Conservation (phyloP, 2,797 vertebrate genomes). For the Leucoraja ocellata region DNA sequence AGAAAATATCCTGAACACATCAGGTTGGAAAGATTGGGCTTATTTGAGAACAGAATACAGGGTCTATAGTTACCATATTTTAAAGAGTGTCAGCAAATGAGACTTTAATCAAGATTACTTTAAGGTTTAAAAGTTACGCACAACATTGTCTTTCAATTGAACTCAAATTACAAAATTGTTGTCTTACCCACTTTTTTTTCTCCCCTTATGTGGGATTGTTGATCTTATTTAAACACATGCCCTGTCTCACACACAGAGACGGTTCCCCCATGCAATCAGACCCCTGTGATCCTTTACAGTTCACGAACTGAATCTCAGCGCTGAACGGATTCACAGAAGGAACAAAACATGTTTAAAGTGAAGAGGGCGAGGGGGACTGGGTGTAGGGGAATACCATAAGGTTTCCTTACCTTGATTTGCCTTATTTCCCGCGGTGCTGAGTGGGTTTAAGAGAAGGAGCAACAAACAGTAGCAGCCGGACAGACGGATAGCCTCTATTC, state of each 20-base stretch:
- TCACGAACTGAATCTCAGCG: background rate
- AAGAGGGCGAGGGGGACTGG: background rate
- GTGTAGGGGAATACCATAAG: background rate
- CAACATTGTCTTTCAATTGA: background rate
- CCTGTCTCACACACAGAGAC: background rate
- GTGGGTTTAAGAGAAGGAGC: conserved; percentile 75
- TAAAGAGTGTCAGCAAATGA: conserved; percentile 13
- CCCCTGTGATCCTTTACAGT: background rate
- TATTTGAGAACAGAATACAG: background rate
- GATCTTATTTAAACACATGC: conserved; percentile 15
- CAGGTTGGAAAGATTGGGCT: conserved; percentile 15
- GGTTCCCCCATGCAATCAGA: background rate
- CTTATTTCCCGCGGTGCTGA: conserved; percentile 73
- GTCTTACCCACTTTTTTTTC: background rate
- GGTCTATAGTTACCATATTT: background rate
- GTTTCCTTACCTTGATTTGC: conserved; percentile 78
- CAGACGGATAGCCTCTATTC: conserved; percentile 76
- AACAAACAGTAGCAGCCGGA: conserved; percentile 69
- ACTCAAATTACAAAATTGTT: background rate
- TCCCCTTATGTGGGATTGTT: background rate
- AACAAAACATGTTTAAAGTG: background rate
- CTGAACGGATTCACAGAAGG: background rate
- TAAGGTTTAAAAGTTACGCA: background rate
- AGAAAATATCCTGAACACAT: background rate
- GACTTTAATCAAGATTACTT: background rate